Base-by-base conservation (phyloP, 2,797 vertebrate species). In the Enteromius afrohamiltoni region DNA sequence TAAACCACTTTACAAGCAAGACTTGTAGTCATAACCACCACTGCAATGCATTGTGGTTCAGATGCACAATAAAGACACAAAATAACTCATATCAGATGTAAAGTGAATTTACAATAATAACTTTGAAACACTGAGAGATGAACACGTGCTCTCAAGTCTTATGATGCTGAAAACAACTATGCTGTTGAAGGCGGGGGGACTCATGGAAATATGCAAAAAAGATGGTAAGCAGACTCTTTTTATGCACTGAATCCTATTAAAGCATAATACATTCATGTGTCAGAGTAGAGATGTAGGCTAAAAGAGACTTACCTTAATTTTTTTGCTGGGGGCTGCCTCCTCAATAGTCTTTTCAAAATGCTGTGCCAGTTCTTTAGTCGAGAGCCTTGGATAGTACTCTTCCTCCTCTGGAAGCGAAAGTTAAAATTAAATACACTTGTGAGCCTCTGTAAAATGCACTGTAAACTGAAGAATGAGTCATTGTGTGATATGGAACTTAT, bases 261-360 rank as follows among this genome's bases (percentile, higher is more conserved):
- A 81, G 47, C 34, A 55, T 75, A 47, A 78, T 60, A 26, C 64
- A 83, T 31, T 77, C 34, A 74, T 79, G 60, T 53, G 42, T 69
- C 60, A 81, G 65, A 29, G 68, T 2, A 67, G 69, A 42, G 69
- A 85, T 49, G 55, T 68, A 40, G 51, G 75, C 53, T 69, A 47
- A 31, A 79, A 67, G 83, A 45, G 29, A 64, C 69, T 90, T 94
- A 99, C 98, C 96, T 97, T 99, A 69, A 95, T 90, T 90, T 94
- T 92, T 91, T 97, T 99, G 86, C 93, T 93, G 87, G 96, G 87
- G 37, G 91, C 88, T 77, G 92, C 91, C 82, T 95, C 95, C 83
- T 96, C 97, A 88, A 95, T 94, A 87, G 96, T 94, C 93, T 93
- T 97, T 92, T 99, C 98, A 95, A 97, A 98, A 65, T 93, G 97